Base-by-base conservation (phyloP, 1,140 invertebrate species). In the Neodiprion lecontei region DNA sequence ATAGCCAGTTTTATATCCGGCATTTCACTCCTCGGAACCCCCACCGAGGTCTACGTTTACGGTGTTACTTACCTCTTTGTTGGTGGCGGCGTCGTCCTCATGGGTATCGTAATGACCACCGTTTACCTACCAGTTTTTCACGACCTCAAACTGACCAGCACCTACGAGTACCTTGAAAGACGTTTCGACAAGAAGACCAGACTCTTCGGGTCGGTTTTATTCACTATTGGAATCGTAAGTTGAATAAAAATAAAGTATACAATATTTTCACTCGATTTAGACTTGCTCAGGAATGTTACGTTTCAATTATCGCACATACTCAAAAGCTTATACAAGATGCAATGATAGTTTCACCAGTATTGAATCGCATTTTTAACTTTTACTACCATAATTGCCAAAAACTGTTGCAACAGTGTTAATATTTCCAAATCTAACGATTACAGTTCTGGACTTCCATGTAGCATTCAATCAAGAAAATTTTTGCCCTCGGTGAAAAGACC, bases 121-220 rank as follows among this genome's bases (percentile, higher is more conserved):
- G 89, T 96, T 47, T 96, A 93, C 82, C 83, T 97, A 53, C 96
- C 96, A 0, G 92, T 97, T 0, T 95, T 95, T 80, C 94, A 95
- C 79, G 91, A 93, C n/a, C 89, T 97, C 7, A 89, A 92, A 79
- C 81, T 96, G 7, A 96, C 94, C 66, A 96, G 95, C 69, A 93
- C 93, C 21, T 96, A 96, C 88, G 94, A 96, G 92, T 97, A 97
- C 82, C 88, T 97, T 75, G 94, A 96, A 81, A 89, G 89, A 78
- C 90, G 95, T 40, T 96, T 94, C 79, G 91, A 95, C 80, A 92
- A 91, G 75, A 91, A 90, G 40, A 88, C 95, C 4, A 87, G 95
- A 68, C 84, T 94, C 0, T 91, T 96, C 79, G 94, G 93, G n/a
- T 95, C 94, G 0, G 81, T 92, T 1, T 86, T 96, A 48, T 96